These are phyloP conservation scores for Gallinago jamesoni DNA, from an alignment of 2,113 vertebrate genomes.

Conservation along the genomic window DNA sequence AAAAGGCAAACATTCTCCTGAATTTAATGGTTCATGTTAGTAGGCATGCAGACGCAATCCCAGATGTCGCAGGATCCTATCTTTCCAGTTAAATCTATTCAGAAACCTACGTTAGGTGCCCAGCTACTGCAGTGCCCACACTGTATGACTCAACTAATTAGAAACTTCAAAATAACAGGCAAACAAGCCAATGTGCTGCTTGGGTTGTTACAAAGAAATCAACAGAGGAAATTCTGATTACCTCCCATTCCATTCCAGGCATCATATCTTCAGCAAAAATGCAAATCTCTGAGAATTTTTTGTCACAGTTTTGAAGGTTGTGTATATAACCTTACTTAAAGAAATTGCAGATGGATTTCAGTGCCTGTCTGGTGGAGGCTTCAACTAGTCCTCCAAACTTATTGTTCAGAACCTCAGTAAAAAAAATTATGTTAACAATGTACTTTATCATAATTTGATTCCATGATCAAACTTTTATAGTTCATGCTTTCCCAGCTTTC, in stretches of 20 bases:
- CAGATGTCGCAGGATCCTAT: neutral
- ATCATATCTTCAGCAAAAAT: neutral
- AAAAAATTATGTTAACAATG: neutral
- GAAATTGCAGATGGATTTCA: accelerated
- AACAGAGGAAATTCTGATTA: neutral
- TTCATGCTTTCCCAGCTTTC: neutral
- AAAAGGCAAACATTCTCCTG: neutral
- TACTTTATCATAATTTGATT: neutral
- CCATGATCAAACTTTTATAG: neutral
- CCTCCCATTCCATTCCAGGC: neutral
- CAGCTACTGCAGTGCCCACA: neutral
- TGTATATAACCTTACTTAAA: neutral
- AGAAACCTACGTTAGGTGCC: neutral
- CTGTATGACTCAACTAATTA: neutral
- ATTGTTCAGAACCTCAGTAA: neutral
- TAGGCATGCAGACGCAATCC: neutral
- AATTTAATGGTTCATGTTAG: neutral
- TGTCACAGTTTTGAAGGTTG: neutral
- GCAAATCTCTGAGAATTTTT: neutral
- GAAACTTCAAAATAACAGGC: neutral
- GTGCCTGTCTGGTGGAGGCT: neutral
- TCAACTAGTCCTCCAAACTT: neutral
- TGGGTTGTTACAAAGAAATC: neutral
- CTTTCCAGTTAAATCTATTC: neutral
- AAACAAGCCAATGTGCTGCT: neutral